Evolutionary conservation across 2,113 vertebrate genomes (phyloP).

Genomic region (Gallinago jamesoni): DNA sequence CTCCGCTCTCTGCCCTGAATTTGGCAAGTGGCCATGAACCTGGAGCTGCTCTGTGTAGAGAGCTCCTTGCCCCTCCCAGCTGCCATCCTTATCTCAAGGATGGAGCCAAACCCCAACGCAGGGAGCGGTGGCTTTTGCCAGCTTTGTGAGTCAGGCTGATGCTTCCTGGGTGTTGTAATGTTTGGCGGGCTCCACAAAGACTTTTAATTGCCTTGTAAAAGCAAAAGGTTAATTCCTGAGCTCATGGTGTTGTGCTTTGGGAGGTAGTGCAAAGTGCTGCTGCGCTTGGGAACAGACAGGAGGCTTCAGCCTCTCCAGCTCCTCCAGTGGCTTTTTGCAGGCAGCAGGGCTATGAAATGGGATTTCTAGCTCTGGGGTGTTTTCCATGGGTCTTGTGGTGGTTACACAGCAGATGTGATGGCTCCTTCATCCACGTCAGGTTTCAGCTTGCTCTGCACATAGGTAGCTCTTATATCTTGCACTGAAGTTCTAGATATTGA

Average conservation of each 20-base stretch:
- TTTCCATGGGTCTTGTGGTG: neutral
- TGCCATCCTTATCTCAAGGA: neutral
- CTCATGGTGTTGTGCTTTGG: rapidly evolving
- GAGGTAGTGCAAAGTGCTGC: neutral
- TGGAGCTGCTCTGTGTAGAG: neutral
- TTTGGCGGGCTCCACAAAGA: neutral
- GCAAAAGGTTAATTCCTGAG: neutral
- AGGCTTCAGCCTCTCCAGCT: neutral
- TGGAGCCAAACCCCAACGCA: rapidly evolving
- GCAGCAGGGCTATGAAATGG: neutral
- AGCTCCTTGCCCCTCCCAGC: neutral
- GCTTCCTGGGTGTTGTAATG: too few relatives aligned
- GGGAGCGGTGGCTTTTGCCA: rapidly evolving
- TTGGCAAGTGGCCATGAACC: neutral
- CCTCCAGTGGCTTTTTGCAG: neutral
- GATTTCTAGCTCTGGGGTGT: neutral
- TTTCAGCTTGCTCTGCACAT: neutral
- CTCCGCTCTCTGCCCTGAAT: neutral
- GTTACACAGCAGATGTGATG: neutral
- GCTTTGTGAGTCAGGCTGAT: neutral
- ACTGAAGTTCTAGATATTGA: neutral
- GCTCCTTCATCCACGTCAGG: neutral
- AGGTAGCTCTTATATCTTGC: neutral
- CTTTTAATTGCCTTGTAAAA: neutral
- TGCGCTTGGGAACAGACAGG: rapidly evolving